A percentile compares a stretch with the other conserved stretches of the same genome.
These are phyloP conservation scores for Apeltes quadracus DNA, from an alignment of 2,113 vertebrate species.

Conservation along the genomic window DNA sequence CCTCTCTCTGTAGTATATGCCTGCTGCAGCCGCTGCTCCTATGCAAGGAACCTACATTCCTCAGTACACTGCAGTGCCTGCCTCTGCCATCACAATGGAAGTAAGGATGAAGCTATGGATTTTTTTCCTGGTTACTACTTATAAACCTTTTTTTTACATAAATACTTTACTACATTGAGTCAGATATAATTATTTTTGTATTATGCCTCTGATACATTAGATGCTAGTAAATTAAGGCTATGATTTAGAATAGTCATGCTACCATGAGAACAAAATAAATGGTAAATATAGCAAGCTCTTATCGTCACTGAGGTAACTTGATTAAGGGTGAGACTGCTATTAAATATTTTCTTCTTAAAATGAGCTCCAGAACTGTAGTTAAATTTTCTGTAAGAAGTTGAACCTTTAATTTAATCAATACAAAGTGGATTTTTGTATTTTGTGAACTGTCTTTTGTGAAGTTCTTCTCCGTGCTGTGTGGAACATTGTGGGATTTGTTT, in stretches of 20 bases:
- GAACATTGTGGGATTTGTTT: neutral
- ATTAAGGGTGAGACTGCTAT: neutral
- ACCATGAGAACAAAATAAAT: neutral
- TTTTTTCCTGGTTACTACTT: neutral
- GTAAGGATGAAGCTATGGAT: constrained; percentile 80
- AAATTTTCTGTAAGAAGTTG: neutral
- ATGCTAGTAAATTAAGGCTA: neutral
- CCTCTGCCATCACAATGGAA: constrained; percentile 97
- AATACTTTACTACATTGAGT: neutral
- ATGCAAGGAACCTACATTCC: constrained; percentile 99
- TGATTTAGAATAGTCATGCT: neutral
- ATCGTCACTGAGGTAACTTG: neutral
- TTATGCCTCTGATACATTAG: neutral
- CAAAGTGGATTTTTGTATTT: neutral
- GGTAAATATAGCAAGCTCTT: neutral
- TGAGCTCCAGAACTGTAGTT: neutral
- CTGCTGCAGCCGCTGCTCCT: constrained; percentile 96
- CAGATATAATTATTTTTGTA: neutral
- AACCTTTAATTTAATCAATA: neutral
- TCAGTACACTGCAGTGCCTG: constrained; percentile 99
- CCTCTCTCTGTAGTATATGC: constrained; percentile 91
- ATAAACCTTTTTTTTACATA: neutral
- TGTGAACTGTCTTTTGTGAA: neutral
- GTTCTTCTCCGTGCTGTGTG: neutral
- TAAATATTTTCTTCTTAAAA: constrained; percentile 1